Conservation (phyloP, 2,113 vertebrate species). For the Panthera leo region DNA sequence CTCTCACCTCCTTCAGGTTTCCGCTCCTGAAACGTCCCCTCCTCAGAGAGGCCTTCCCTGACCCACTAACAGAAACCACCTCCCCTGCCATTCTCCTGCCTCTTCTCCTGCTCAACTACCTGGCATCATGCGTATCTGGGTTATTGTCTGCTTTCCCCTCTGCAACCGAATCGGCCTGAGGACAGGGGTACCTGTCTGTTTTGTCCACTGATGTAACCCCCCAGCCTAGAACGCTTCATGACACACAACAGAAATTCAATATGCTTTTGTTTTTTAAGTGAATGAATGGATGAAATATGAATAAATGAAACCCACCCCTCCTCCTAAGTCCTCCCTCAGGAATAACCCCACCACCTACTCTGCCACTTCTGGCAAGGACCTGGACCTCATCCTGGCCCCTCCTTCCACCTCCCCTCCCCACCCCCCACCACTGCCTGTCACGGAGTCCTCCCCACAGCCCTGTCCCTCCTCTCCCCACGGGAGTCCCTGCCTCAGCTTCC, state of each 20-base stretch:
- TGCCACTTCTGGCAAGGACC: not conserved
- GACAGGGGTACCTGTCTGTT: not conserved
- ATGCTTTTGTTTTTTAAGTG: not conserved
- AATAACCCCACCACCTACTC: too few species aligned
- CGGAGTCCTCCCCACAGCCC: not conserved
- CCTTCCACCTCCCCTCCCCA: too few species aligned
- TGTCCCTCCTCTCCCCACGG: accelerated
- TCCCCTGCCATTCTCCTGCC: not conserved
- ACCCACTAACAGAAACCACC: not conserved
- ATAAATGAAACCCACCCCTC: not conserved
- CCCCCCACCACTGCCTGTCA: not conserved
- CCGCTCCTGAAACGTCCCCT: not conserved
- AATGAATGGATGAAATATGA: constrained; percentile 58
- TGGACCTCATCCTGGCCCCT: not conserved
- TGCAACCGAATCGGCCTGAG: not conserved
- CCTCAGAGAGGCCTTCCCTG: not conserved
- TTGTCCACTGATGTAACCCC: not conserved
- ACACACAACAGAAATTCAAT: not conserved
- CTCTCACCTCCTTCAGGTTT: not conserved
- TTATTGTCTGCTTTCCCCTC: not conserved
- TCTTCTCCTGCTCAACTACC: not conserved
- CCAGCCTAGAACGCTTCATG: not conserved
- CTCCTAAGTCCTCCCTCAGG: not conserved
- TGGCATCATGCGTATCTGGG: not conserved
- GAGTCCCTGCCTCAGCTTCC: not conserved